Percentiles rank a stretch among this genome's conserved stretches.
Conservation (phyloP, 2,888 invertebrate genomes). For the Polydrusus tereticollis region DNA sequence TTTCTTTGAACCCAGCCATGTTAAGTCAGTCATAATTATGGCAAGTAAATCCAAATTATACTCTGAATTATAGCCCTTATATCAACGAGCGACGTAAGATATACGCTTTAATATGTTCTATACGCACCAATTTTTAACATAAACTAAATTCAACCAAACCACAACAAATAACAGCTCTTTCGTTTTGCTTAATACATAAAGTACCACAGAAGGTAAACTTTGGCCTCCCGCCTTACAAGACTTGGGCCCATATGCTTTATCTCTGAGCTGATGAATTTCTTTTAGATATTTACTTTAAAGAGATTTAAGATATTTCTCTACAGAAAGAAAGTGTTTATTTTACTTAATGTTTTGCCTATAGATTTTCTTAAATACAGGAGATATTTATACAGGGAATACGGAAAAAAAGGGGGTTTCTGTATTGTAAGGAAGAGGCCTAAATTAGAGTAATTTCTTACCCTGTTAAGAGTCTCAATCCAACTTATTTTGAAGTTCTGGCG, state of each 20-base stretch:
- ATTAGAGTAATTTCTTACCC: background rate
- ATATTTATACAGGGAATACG: background rate
- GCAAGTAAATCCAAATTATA: background rate
- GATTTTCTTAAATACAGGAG: background rate
- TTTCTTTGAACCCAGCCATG: background rate
- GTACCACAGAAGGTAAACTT: constrained; percentile 30
- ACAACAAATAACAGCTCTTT: constrained; percentile 1
- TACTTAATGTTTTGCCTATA: background rate
- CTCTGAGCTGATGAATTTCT: constrained; percentile 25
- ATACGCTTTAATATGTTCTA: background rate
- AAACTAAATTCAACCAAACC: background rate
- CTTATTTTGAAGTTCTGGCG: too few species aligned
- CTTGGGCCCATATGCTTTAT: constrained; percentile 39
- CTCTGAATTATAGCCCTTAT: background rate
- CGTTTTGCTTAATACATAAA: constrained; percentile 14
- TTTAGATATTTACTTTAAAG: constrained; percentile 28
- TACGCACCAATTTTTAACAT: background rate
- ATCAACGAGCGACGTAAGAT: too few species aligned
- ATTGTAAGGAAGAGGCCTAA: background rate
- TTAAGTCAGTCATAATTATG: background rate
- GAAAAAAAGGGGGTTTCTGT: too few species aligned
- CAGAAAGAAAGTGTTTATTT: background rate
- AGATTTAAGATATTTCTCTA: constrained; percentile 37
- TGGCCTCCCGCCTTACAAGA: constrained; percentile 30
- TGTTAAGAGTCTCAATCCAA: too few species aligned